phyloP scores from a whole-genome alignment of 1,140 invertebrate genomes.

The Spodoptera litura region DNA sequence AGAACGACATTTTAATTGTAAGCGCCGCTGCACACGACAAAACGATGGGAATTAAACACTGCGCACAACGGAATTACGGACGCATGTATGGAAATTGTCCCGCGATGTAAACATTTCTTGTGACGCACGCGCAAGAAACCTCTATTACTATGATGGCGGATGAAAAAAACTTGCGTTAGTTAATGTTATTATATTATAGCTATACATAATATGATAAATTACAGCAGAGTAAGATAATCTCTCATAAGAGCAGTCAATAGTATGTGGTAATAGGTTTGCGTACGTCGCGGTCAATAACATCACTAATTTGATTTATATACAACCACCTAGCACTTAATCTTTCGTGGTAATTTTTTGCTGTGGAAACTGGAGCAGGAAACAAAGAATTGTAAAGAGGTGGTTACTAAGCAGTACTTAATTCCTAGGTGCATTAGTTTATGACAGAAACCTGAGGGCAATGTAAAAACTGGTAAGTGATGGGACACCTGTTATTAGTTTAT shows the following conservation, averaged over 20 bases:
- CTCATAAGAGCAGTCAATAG: constrained; percentile 18
- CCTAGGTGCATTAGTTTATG: not conserved
- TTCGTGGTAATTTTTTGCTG: constrained; percentile 13
- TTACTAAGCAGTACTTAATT: not conserved
- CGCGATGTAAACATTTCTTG: constrained; percentile 53
- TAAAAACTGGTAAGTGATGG: constrained; percentile 42
- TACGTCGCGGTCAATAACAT: constrained; percentile 24
- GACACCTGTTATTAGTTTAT: constrained; percentile 29
- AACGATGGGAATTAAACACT: constrained; percentile 69
- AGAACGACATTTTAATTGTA: constrained; percentile 76
- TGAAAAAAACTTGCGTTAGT: constrained; percentile 38
- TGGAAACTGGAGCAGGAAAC: not conserved
- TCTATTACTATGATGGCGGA: constrained; percentile 44
- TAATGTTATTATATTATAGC: constrained; percentile 49
- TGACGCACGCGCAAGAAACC: constrained; percentile 42
- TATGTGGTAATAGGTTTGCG: not conserved
- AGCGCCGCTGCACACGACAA: constrained; percentile 66
- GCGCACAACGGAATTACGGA: constrained; percentile 32
- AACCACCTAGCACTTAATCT: not conserved
- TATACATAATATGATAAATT: constrained; percentile 34
- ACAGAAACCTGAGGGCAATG: not conserved
- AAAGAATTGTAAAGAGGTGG: constrained; percentile 1
- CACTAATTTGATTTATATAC: constrained; percentile 15
- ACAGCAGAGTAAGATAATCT: constrained; percentile 25
- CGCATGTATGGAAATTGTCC: constrained; percentile 53